These are phyloP conservation scores for Drosophila equinoxialis DNA, from an alignment of 1,140 invertebrate genomes.

Conservation along the genomic window DNA sequence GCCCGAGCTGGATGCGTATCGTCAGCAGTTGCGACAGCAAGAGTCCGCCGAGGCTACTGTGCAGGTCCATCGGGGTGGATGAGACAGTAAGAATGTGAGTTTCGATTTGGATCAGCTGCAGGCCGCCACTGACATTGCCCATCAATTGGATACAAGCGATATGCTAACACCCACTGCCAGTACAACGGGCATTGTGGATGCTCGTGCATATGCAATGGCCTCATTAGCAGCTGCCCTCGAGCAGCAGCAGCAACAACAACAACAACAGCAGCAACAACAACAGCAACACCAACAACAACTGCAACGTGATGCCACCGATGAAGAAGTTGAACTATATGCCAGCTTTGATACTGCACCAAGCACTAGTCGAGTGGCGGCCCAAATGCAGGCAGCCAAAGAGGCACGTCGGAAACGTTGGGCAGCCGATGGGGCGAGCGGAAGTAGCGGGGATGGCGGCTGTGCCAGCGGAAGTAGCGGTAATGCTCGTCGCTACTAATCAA, in stretches of 20 bases:
- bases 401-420: constrained; percentile 72
- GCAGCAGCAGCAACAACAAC: constrained; percentile 43
- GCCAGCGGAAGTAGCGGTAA: constrained; percentile 63
- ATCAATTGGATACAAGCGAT: constrained; percentile 26
- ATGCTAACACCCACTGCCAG: constrained; percentile 29
- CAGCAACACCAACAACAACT: constrained; percentile 11
- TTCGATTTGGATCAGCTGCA: constrained; percentile 79
- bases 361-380: constrained; percentile 76
- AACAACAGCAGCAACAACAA: constrained; percentile 8
- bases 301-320: constrained; percentile 66
- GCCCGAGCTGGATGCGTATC: constrained; percentile 94
- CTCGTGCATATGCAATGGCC: constrained; percentile 69
- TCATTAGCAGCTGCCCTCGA: constrained; percentile 70
- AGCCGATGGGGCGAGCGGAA: constrained; percentile 72
- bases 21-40: constrained; percentile 93
- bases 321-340: constrained; percentile 78
- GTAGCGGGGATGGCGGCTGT: constrained; percentile 68
- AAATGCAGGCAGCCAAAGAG: constrained; percentile 79
- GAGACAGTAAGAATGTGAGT: constrained; percentile 83
- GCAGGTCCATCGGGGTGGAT: constrained; percentile 82
- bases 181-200: constrained; percentile 43
- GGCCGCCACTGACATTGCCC: constrained; percentile 28
- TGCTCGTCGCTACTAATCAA: constrained; percentile 59
- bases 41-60: constrained; percentile 89
- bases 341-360: constrained; percentile 69